Percentiles rank a stretch among this genome's conserved stretches.
Evolutionary conservation across 2,113 vertebrate genomes (phyloP).

Genomic region (Ibidorhyncha struthersii): DNA sequence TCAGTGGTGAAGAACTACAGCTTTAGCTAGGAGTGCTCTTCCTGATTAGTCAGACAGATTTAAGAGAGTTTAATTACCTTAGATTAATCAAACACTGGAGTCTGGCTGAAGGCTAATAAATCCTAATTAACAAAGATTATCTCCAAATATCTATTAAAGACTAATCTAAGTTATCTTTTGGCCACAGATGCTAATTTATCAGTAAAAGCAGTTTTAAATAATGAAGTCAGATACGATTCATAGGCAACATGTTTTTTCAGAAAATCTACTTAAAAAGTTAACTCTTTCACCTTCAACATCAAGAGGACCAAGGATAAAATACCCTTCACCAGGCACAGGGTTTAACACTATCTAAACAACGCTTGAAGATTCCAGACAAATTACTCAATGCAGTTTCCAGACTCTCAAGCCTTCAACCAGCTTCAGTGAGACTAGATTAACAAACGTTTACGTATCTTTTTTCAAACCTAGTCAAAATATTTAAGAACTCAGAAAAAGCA

Average conservation of each 20-base stretch:
- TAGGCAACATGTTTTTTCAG: neutral
- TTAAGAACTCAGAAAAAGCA: neutral
- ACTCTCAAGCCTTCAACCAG: neutral
- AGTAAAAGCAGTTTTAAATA: conserved; percentile 49
- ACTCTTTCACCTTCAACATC: neutral
- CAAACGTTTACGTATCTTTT: neutral
- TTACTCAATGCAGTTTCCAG: neutral
- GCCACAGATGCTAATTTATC: neutral
- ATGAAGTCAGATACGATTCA: conserved; percentile 11
- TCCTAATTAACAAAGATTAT: conserved; percentile 51
- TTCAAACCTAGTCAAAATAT: neutral
- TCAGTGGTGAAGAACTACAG: neutral
- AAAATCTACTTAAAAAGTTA: neutral
- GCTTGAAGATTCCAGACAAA: neutral
- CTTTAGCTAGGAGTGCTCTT: neutral
- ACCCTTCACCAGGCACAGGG: neutral
- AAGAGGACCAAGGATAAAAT: neutral
- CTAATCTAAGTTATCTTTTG: conserved; percentile 24
- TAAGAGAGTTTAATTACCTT: conserved; percentile 43
- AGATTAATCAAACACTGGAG: conserved; percentile 24
- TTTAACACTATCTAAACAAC: neutral
- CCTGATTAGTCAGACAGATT: conserved; percentile 28
- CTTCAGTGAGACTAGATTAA: neutral
- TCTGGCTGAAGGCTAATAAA: conserved; percentile 43
- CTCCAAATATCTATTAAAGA: conserved; percentile 16